phyloP scores from a whole-genome alignment of 1,140 invertebrate species.

The Whitmania pigra region DNA sequence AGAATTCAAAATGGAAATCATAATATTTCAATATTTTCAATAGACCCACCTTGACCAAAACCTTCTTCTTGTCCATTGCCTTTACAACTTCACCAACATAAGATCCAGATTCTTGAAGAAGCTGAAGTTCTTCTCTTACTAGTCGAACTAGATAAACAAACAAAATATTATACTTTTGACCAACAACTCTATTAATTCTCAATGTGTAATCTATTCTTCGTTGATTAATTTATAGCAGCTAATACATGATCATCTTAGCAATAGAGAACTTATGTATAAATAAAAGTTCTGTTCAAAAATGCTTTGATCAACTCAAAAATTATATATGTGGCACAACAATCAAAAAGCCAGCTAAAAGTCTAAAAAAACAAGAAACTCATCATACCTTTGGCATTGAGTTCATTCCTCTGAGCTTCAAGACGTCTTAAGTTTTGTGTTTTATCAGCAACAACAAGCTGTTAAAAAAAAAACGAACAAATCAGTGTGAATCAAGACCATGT shows the following conservation, averaged over 20 bases:
- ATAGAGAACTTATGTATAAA: no score
- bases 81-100: conserved; percentile 99
- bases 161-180: neutral
- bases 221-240: no score
- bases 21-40: neutral
- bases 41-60: conserved; percentile 69
- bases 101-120: conserved; percentile 96
- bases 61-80: conserved; percentile 99
- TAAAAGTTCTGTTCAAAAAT: no score
- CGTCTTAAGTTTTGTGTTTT: conserved; percentile 93
- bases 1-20: neutral
- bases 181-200: neutral
- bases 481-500: neutral
- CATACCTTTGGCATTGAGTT: conserved; percentile 93
- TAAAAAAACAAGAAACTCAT: neutral
- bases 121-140: conserved; percentile 89
- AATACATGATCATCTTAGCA: no score
- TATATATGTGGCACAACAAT: neutral
- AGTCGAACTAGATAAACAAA: conserved; percentile 63
- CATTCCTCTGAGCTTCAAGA: conserved; percentile 95
- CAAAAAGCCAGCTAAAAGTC: neutral
- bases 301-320: neutral
- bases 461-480: conserved; percentile 25
- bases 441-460: conserved; percentile 72
- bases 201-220: no score